Conservation (phyloP, 1,140 invertebrate species). For the Pachyrhynchus sulphureomaculatus region DNA sequence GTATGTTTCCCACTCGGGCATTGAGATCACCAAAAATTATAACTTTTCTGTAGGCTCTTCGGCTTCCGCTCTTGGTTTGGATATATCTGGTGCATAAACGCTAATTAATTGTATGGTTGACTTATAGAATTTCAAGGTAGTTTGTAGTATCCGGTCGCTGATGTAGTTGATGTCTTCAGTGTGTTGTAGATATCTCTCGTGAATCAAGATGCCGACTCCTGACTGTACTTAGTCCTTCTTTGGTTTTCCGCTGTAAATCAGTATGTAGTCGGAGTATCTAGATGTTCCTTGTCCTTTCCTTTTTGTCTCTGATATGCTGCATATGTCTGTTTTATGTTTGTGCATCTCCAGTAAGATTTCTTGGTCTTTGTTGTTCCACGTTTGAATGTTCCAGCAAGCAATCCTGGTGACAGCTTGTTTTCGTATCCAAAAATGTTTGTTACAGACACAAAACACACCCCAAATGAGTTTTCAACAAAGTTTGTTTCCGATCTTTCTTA, state of each 20-base stretch:
- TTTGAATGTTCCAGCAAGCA: no score
- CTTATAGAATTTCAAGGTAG: slow-evolving; percentile 2
- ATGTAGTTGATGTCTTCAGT: slow-evolving; percentile 20
- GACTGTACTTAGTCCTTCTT: slow-evolving; percentile 15
- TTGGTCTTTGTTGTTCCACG: no score
- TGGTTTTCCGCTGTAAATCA: slow-evolving; percentile 25
- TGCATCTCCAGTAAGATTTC: no score
- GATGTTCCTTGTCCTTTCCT: slow-evolving; percentile 21
- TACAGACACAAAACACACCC: no score
- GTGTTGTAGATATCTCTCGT: slow-evolving; percentile 18
- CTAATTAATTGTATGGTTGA: slow-evolving; percentile 6
- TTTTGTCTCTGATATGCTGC: slow-evolving; percentile 23
- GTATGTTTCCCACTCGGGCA: slow-evolving; percentile 19
- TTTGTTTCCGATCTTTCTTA: no score
- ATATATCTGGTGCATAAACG: slow-evolving; percentile 21
- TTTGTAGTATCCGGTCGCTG: slow-evolving; percentile 9
- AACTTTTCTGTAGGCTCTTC: slow-evolving; percentile 12
- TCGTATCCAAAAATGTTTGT: no score
- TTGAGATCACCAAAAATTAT: slow-evolving; percentile 21
- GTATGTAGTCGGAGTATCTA: slow-evolving; percentile 16
- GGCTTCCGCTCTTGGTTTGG: slow-evolving; percentile 14
- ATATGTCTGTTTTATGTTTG: slow-evolving; percentile 8
- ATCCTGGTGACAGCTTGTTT: no score
- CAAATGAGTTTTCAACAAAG: no score
- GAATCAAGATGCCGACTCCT: slow-evolving; percentile 25